Conservation (phyloP, 2,113 vertebrate genomes). For the Pyxicephalus adspersus region DNA sequence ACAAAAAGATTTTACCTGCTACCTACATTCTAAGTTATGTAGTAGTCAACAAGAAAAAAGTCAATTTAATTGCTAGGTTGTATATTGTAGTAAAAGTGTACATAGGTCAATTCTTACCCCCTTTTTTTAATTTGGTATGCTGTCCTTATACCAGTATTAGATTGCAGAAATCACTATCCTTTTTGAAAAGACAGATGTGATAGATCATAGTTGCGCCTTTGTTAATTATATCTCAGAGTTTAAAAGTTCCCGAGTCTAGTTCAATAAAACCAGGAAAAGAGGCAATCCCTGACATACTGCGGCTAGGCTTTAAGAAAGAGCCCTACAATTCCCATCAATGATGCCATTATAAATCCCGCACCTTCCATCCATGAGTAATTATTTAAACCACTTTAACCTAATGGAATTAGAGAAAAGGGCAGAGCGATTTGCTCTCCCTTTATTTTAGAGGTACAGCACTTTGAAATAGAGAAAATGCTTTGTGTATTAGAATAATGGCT, state of each 20-base stretch:
- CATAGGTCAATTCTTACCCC: no score
- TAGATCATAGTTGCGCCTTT: slow-evolving; percentile 19
- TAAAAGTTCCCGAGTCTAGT: slow-evolving; percentile 16
- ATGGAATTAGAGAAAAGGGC: slow-evolving; percentile 26
- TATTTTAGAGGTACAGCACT: neutral
- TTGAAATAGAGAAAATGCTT: neutral
- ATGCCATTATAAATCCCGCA: neutral
- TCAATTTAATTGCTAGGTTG: no score
- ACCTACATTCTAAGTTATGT: no score
- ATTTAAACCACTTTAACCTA: slow-evolving; percentile 16
- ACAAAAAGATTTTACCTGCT: no score
- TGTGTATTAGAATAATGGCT: neutral
- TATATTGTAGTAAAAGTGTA: no score
- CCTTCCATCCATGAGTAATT: slow-evolving; percentile 7
- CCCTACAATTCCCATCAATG: slow-evolving; percentile 24
- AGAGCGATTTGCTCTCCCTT: slow-evolving; percentile 1
- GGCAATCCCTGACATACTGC: neutral
- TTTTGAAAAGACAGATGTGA: neutral
- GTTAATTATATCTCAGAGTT: slow-evolving; percentile 26
- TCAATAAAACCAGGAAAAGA: slow-evolving; percentile 37
- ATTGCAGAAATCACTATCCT: neutral
- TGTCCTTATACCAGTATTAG: neutral
- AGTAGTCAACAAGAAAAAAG: no score
- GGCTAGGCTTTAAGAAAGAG: slow-evolving; percentile 1
- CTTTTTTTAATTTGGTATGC: neutral